These are phyloP conservation scores for Pollenia griseotomentosa DNA, from an alignment of 2,888 invertebrate genomes.

Conservation along the genomic window DNA sequence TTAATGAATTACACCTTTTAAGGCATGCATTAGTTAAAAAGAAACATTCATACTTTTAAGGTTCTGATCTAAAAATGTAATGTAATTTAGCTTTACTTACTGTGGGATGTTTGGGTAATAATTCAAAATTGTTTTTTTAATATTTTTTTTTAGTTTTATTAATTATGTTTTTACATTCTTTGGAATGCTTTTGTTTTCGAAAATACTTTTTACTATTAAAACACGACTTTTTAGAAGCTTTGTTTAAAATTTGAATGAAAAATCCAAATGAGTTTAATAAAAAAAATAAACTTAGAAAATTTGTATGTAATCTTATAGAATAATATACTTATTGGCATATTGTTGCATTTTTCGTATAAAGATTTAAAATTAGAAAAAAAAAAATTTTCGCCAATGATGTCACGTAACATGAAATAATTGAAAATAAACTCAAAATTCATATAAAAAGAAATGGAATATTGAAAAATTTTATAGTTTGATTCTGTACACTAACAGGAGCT, in stretches of 20 bases:
- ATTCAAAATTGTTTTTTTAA: not conserved
- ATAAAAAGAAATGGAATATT: constrained; percentile 74
- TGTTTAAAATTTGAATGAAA: not conserved
- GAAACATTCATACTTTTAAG: no score
- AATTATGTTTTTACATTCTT: constrained; percentile 42
- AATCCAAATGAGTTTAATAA: not conserved
- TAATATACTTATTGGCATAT: not conserved
- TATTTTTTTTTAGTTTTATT: not conserved
- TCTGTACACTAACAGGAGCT: constrained; percentile 76
- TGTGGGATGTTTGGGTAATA: not conserved
- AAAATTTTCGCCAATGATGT: constrained; percentile 29
- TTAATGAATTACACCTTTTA: no score
- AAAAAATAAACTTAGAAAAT: not conserved
- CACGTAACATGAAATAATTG: constrained; percentile 52
- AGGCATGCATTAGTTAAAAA: no score
- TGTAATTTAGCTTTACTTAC: no score
- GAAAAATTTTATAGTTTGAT: constrained; percentile 78
- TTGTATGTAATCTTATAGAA: constrained; percentile 24
- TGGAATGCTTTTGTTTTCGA: constrained; percentile 60
- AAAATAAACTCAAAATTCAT: constrained; percentile 66
- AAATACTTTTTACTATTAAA: not conserved
- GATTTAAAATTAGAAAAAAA: constrained; percentile 6
- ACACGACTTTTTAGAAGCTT: constrained; percentile 4
- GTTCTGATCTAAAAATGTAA: no score
- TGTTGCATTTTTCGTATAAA: not conserved